Conservation (phyloP, 2,888 invertebrate genomes). For the Plagodis dolabraria region DNA sequence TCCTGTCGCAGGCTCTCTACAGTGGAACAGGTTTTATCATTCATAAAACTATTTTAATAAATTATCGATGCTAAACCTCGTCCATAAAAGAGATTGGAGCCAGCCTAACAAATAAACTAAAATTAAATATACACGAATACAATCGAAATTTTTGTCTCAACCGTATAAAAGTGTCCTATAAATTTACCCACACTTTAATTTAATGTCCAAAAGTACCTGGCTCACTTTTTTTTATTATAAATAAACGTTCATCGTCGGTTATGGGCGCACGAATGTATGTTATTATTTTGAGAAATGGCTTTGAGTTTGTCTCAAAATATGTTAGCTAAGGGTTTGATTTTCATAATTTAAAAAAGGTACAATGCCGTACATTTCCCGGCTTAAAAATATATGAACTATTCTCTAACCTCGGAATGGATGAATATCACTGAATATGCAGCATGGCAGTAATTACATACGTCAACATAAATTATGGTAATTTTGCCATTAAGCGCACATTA, state of each 20-base stretch:
- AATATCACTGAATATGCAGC: too few species aligned
- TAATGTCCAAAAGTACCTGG: slow-evolving; percentile 84
- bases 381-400: too few species aligned
- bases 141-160: slow-evolving; percentile 85
- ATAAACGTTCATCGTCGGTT: slow-evolving; percentile 78
- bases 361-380: too few species aligned
- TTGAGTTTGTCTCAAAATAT: slow-evolving; percentile 71
- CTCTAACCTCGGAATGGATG: too few species aligned
- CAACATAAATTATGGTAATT: too few species aligned
- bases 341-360: too few species aligned
- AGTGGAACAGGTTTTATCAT: slow-evolving; percentile 73
- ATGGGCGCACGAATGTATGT: slow-evolving; percentile 76
- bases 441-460: too few species aligned
- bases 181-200: slow-evolving; percentile 84
- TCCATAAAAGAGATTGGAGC: slow-evolving; percentile 79
- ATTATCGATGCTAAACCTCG: slow-evolving; percentile 77
- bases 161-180: slow-evolving; percentile 84
- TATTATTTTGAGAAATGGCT: slow-evolving; percentile 82
- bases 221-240: slow-evolving; percentile 77
- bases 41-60: slow-evolving; percentile 82
- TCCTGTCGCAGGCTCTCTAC: slow-evolving; percentile 49
- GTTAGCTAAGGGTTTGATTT: slow-evolving; percentile 39
- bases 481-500: too few species aligned
- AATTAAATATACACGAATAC: slow-evolving; percentile 84
- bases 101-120: slow-evolving; percentile 82